Evolutionary conservation across 1,140 invertebrate species (phyloP), one percentile per base, ranked within the genome.

Genomic region (Varroa destructor): DNA sequence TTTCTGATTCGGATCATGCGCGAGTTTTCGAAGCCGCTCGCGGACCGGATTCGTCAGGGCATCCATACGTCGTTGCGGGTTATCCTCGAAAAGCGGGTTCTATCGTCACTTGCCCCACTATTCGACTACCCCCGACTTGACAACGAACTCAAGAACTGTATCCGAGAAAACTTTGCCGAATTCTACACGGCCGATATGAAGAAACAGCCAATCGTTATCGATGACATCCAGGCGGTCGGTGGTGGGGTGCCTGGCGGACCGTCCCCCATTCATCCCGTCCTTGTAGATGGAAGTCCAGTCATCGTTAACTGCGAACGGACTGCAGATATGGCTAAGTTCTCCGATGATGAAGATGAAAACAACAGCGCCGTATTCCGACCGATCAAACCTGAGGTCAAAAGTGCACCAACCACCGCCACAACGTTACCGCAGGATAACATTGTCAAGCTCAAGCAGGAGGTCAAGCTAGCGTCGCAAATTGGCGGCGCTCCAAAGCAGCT

Each of bases 111-210:
- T 64, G 87, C 88, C 75, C 90, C 91, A 6, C 81, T 97, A 64
- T 94, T 97, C 81, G 92, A 96, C 77, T 94, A 90, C 79, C 87
- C 87, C 10, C 94, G 94, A 80, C 81, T 97, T 72, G 93, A 97
- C 79, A 84, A 86, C 75, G 93, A 97, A 79, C 81, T 97, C 70
- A 82, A 90, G 58, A 84, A 83, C 72, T 87, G 92, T 77, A 87
- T 97, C 67, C 84, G 88, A 74, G 91, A 93, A 77, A 90, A 88
- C 71, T 96, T 96, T 78, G 86, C 88, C 76, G 92, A 96, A 81
- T 95, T 96, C 80, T 93, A 90, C 77, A 83, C 85, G 64, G 80
- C 75, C 72, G 79, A 67, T 78, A 43, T 56, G 43, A 67, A 46
- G 37, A 71, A 56, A 36, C 71, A 43, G 10, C 0, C 56, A 25